Evolutionary conservation across 2,113 vertebrate genomes (phyloP).

Genomic region (Channa maculata): DNA sequence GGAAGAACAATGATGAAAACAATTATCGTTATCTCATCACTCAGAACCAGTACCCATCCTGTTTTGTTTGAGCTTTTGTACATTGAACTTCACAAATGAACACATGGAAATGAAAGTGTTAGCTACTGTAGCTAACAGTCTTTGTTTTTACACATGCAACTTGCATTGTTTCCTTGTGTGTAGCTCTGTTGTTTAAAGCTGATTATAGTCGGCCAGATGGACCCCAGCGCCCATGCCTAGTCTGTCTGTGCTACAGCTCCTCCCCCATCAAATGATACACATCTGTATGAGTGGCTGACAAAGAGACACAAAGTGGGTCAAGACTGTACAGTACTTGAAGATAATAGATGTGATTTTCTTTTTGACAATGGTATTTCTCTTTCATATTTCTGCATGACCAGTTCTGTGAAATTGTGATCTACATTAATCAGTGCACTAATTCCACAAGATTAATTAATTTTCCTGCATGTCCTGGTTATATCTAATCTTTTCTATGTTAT

Average conservation of each 20-base stretch:
- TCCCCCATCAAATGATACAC: constrained; percentile 54
- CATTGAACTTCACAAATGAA: neutral
- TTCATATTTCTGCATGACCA: constrained; percentile 10
- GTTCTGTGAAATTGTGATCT: neutral
- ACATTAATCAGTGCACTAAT: neutral
- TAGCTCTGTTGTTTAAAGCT: constrained; percentile 73
- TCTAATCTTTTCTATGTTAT: too few species aligned
- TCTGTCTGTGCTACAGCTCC: constrained; percentile 40
- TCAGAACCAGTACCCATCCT: neutral
- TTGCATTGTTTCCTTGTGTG: constrained; percentile 45
- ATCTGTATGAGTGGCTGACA: constrained; percentile 67
- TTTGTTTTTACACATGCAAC: constrained; percentile 44
- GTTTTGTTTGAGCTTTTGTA: constrained; percentile 6
- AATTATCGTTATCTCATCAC: constrained; percentile 19
- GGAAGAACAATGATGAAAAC: constrained; percentile 36
- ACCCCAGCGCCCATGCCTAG: constrained; percentile 41
- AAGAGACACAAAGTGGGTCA: constrained; percentile 49
- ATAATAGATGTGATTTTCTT: constrained; percentile 9
- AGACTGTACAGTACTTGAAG: constrained; percentile 35
- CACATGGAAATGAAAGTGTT: neutral
- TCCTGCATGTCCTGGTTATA: too few species aligned
- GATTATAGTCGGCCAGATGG: constrained; percentile 79
- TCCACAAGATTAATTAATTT: too few species aligned
- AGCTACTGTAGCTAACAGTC: constrained; percentile 14
- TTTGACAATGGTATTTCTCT: constrained; percentile 18